Evolutionary conservation across 2,888 invertebrate species (phyloP).

Genomic region (Saturnia japonica): DNA sequence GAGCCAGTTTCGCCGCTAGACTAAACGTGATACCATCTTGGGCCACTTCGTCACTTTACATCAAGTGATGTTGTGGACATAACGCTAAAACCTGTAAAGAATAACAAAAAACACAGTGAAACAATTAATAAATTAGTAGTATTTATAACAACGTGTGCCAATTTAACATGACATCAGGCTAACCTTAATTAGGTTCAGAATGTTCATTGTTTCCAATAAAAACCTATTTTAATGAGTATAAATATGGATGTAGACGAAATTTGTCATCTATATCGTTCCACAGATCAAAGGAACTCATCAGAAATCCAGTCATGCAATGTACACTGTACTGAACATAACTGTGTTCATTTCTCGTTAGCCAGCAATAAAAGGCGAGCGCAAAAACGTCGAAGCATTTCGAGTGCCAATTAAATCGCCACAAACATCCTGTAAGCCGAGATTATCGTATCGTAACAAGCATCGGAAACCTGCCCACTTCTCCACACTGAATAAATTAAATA

Average conservation of each 20-base stretch:
- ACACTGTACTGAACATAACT: constrained; percentile 46
- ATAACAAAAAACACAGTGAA: too few species aligned
- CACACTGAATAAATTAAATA: constrained; percentile 79
- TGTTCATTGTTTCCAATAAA: not conserved
- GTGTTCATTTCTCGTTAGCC: constrained; percentile 56
- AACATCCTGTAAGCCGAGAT: constrained; percentile 79
- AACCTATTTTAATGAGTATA: not conserved
- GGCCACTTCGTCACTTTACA: too few species aligned
- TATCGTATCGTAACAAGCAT: constrained; percentile 79
- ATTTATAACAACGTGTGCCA: not conserved
- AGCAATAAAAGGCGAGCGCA: constrained; percentile 65
- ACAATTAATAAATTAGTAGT: not conserved
- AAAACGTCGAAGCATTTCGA: constrained; percentile 67
- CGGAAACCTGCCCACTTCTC: constrained; percentile 73
- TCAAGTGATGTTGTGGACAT: too few species aligned
- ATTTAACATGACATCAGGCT: not conserved
- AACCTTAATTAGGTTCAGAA: not conserved
- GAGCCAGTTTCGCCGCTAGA: too few species aligned
- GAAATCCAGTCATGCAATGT: constrained; percentile 33
- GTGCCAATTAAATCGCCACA: constrained; percentile 78
- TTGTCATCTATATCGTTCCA: not conserved
- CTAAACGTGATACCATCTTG: too few species aligned
- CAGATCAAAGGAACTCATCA: constrained; percentile 30
- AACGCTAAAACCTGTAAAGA: too few species aligned
- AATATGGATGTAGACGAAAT: not conserved